Conservation (phyloP, 2,797 vertebrate species). For the Sphaeramia orbicularis region DNA sequence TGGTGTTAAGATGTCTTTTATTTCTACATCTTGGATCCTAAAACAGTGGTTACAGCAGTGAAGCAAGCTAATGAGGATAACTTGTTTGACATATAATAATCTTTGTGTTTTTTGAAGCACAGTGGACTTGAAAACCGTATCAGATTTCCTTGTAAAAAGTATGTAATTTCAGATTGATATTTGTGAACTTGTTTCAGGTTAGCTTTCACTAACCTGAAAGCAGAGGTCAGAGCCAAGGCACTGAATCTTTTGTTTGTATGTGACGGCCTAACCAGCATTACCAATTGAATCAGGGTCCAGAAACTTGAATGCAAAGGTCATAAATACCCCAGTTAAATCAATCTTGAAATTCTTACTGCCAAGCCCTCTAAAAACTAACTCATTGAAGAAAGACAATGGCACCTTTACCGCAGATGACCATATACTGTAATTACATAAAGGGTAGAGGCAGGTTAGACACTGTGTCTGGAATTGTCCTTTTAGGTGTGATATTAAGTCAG, state of each 20-base stretch:
- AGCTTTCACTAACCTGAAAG: background rate
- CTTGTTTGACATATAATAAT: slow-evolving; percentile 6
- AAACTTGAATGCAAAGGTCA: background rate
- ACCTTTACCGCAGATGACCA: background rate
- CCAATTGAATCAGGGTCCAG: background rate
- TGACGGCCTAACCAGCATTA: background rate
- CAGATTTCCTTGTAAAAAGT: background rate
- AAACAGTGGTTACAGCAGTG: slow-evolving; percentile 15
- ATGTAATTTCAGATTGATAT: background rate
- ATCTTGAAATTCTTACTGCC: background rate
- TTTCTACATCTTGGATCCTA: background rate
- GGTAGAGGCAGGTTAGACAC: slow-evolving; percentile 14
- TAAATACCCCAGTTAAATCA: background rate
- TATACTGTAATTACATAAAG: background rate
- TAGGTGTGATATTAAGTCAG: slow-evolving; percentile 3
- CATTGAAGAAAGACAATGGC: background rate
- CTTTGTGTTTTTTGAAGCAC: background rate
- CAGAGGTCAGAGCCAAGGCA: background rate
- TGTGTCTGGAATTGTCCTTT: slow-evolving; percentile 12
- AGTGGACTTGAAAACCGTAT: background rate
- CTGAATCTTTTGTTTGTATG: background rate
- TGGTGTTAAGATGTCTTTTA: background rate
- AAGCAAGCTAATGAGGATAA: background rate
- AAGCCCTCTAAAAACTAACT: background rate
- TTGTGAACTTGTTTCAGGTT: background rate